phyloP scores from a whole-genome alignment of 2,888 invertebrate genomes.

The Phaedon cochleariae region DNA sequence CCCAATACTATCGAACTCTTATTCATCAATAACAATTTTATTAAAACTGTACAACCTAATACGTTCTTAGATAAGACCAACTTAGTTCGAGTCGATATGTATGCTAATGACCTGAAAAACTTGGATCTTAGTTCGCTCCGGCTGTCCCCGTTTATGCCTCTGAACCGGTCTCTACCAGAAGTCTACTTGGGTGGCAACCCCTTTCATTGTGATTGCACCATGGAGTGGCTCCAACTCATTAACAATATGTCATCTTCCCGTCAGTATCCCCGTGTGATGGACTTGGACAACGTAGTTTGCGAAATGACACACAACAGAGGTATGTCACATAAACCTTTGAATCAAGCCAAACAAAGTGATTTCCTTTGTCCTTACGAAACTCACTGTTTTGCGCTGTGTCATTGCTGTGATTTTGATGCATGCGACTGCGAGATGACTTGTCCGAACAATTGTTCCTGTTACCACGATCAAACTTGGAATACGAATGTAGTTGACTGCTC shows the following conservation, averaged over 20 bases:
- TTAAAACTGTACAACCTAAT: slow-evolving; percentile 81
- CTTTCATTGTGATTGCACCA: slow-evolving; percentile 92
- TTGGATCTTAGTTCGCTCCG: slow-evolving; percentile 84
- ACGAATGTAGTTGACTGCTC: slow-evolving; percentile 94
- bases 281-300: slow-evolving; percentile 88
- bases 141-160: slow-evolving; percentile 73
- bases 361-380: slow-evolving; percentile 92
- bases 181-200: slow-evolving; percentile 94
- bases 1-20: slow-evolving; percentile 88
- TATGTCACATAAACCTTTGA: slow-evolving; percentile 79
- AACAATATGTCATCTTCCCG: slow-evolving; percentile 84
- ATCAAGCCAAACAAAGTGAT: slow-evolving; percentile 80
- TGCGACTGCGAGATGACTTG: slow-evolving; percentile 98
- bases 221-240: slow-evolving; percentile 93
- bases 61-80: slow-evolving; percentile 87
- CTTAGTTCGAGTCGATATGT: slow-evolving; percentile 87
- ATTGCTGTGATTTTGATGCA: slow-evolving; percentile 95
- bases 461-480: slow-evolving; percentile 93
- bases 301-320: slow-evolving; percentile 85
- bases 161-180: slow-evolving; percentile 80
- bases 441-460: slow-evolving; percentile 92
- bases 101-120: slow-evolving; percentile 85
- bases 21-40: slow-evolving; percentile 89
- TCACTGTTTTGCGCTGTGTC: slow-evolving; percentile 93
- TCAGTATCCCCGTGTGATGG: slow-evolving; percentile 89